phyloP scores from a whole-genome alignment of 2,797 vertebrate species.

The Euphonia xanthogaster region DNA sequence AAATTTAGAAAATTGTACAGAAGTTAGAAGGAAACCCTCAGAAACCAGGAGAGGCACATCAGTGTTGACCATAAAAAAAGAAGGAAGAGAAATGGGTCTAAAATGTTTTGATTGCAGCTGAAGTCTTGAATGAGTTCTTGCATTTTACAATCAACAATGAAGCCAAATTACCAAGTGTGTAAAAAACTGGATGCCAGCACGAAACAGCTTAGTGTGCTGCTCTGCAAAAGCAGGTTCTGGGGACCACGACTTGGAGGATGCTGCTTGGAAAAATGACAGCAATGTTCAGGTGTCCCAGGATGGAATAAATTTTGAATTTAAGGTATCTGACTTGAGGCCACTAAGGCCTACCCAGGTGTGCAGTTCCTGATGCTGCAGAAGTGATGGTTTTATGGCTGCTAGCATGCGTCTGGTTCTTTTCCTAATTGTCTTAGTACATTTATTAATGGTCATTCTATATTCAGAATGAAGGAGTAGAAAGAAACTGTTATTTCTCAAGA shows the following conservation, averaged over 20 bases:
- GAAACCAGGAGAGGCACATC: background rate
- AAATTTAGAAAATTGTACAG: background rate
- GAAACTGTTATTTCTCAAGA: background rate
- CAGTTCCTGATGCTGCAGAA: background rate
- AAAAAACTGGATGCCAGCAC: background rate
- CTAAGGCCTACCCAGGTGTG: background rate
- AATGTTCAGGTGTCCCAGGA: background rate
- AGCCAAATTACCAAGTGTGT: background rate
- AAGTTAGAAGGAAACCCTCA: background rate
- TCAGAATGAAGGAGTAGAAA: background rate
- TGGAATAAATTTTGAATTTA: background rate
- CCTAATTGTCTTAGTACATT: background rate
- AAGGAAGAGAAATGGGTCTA: rapidly evolving
- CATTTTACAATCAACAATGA: background rate
- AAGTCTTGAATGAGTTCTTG: background rate
- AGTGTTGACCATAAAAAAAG: background rate
- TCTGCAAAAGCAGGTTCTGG: background rate
- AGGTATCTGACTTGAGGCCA: background rate
- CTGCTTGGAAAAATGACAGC: background rate
- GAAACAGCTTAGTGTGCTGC: background rate
- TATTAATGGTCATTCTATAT: background rate
- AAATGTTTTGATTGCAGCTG: background rate
- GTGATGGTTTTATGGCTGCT: background rate
- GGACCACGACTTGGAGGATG: background rate
- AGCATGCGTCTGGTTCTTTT: background rate